These are phyloP conservation scores for Neoarius graeffei DNA, from an alignment of 2,113 vertebrate genomes.

Conservation along the genomic window DNA sequence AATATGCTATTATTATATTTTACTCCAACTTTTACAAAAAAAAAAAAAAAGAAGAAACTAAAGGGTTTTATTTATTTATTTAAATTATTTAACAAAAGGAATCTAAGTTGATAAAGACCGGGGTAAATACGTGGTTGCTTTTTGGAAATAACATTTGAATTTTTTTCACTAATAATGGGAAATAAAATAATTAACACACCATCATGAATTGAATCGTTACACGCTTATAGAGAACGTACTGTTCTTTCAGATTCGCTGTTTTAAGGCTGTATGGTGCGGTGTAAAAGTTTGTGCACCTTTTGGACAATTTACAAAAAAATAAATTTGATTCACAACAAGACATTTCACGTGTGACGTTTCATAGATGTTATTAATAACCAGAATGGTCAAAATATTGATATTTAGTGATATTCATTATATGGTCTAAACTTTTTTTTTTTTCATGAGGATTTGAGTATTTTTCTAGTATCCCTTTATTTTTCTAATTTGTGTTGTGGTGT, in stretches of 20 bases:
- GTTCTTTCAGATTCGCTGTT: not conserved
- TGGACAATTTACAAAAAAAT: not conserved
- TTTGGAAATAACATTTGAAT: too few species aligned
- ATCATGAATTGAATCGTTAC: too few species aligned
- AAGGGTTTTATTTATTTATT: too few species aligned
- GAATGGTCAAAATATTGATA: not conserved
- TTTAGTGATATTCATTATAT: not conserved
- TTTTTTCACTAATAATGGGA: too few species aligned
- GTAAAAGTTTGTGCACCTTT: not conserved
- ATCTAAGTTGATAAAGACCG: too few species aligned
- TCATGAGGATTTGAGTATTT: not conserved
- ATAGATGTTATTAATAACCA: not conserved
- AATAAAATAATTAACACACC: too few species aligned
- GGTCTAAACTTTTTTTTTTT: not conserved
- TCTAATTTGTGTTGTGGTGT: not conserved
- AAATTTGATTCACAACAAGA: not conserved
- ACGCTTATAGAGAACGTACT: too few species aligned
- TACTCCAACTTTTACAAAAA: too few species aligned
- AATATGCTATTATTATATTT: too few species aligned
- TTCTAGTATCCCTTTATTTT: not conserved
- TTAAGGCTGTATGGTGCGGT: not conserved
- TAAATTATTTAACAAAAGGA: too few species aligned
- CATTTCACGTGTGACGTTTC: not conserved
- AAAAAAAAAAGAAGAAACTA: too few species aligned
- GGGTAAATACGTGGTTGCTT: too few species aligned